These are phyloP conservation scores for Dendronephthya gigantea DNA, from an alignment of 64 coral and sea anemone genomes.

Conservation along the genomic window DNA sequence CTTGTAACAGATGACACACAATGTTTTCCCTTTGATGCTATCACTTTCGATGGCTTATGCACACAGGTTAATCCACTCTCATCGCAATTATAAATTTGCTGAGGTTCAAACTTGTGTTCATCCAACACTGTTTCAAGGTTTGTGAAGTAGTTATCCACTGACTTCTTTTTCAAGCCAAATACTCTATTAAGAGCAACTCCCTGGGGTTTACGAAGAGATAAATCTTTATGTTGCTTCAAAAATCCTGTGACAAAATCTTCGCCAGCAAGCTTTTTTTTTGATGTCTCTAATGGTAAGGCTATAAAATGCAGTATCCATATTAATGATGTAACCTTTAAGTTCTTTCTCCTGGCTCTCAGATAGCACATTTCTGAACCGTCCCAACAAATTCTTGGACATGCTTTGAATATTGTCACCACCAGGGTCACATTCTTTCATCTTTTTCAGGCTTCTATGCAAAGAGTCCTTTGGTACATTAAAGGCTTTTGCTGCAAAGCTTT, in stretches of 20 bases:
- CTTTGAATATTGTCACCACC: background rate
- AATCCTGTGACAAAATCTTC: conserved; percentile 3
- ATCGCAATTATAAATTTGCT: conserved; percentile 12
- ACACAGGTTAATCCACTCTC: background rate
- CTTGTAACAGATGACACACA: background rate
- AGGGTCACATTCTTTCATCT: conserved; percentile 5
- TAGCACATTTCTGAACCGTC: conserved; percentile 5
- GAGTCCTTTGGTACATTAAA: conserved; percentile 6
- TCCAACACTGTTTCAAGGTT: background rate
- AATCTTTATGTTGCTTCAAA: conserved; percentile 6
- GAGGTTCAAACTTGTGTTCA: conserved; percentile 10
- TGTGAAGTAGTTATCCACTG: background rate
- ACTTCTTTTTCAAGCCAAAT: background rate
- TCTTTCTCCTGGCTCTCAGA: conserved; percentile 9
- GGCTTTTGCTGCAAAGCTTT: background rate
- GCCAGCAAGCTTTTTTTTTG: conserved; percentile 9
- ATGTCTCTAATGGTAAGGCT: too few relatives aligned
- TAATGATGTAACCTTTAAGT: background rate
- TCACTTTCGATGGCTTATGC: conserved; percentile 7
- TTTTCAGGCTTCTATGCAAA: background rate
- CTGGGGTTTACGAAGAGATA: background rate
- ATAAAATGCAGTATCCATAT: too few relatives aligned
- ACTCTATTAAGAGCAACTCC: conserved; percentile 14
- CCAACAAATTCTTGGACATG: background rate
- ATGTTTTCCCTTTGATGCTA: conserved; percentile 6